Evolutionary conservation across 2,797 vertebrate species (phyloP), one percentile per base, ranked within the genome.

Genomic region (Adrianichthys oophorus): DNA sequence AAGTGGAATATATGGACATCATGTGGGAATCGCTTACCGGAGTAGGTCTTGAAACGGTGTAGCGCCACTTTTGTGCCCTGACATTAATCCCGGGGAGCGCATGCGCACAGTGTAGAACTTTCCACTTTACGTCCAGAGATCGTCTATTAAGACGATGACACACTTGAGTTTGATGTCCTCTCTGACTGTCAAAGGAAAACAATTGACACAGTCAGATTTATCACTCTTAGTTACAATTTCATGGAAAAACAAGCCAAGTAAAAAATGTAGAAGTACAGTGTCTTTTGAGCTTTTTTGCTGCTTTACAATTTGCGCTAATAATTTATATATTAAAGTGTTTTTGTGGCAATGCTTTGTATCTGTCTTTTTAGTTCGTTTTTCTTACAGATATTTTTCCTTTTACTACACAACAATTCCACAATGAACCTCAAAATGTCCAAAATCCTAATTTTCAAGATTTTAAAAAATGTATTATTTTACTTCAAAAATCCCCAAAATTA

Each of bases 1-100:
- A 75, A 83, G 73, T 72, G 79, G 46, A 42, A 63, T n/a, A 76
- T 65, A 61, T 68, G 67, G 79, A 76, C 67, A 64, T 83, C 76
- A 60, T 52, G 72, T 72, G 79, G 79, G 76, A 44, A 66, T 83
- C 66, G 67, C 92, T 93, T 93, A 93, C 92, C 92, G 85, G 92
- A 92, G 90, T 74, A 78, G 84, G 87, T 87, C 90, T 89, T 63
- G 87, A 78, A 68, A 83, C 91, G 80, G 74, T 86, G 90, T 77
- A 93, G 92, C 92, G 92, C 91, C 92, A 93, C 90, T 93, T 93
- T 92, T 93, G 91, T 93, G 92, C 91, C 91, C 87, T 91, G 89
- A 92, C 89, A 91, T 92, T 89, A 92, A 93, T 92, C 87, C 91
- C 72, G 69, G 48, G 59, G 72, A 67, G 84, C 92, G 92, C 92